Conservation (phyloP, 2,888 invertebrate species). For the Pseudococcus longispinus region DNA sequence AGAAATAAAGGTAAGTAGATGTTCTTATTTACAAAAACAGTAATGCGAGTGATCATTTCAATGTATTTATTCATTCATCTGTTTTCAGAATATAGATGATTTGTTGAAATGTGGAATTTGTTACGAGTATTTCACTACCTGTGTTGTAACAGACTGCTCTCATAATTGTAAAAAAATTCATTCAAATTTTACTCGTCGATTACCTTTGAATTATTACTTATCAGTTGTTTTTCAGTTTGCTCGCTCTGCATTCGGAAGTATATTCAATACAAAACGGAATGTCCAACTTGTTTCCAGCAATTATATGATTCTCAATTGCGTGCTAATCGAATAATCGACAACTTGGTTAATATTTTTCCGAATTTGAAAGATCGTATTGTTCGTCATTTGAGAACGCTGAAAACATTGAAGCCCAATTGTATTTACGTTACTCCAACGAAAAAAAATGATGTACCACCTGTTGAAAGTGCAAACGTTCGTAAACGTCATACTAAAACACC, state of each 20-base stretch:
- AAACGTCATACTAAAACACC: background rate
- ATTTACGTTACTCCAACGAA: background rate
- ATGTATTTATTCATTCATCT: background rate
- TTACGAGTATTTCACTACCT: slow-evolving; percentile 65
- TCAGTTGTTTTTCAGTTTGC: slow-evolving; percentile 64
- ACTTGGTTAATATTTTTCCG: slow-evolving; percentile 62
- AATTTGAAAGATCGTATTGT: slow-evolving; percentile 62
- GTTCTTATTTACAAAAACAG: background rate
- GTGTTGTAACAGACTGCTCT: slow-evolving; percentile 66
- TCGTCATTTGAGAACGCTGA: slow-evolving; percentile 60
- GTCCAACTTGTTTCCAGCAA: slow-evolving; percentile 65
- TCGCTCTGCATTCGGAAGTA: slow-evolving; percentile 66
- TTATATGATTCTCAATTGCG: slow-evolving; percentile 65
- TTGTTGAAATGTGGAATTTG: slow-evolving; percentile 66
- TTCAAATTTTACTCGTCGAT: background rate
- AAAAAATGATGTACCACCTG: background rate
- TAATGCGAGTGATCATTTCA: no score
- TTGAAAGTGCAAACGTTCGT: background rate
- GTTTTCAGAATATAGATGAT: slow-evolving; percentile 64
- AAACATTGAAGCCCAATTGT: slow-evolving; percentile 39
- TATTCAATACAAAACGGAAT: slow-evolving; percentile 65
- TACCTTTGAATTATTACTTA: background rate
- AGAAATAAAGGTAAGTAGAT: background rate
- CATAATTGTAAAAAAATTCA: slow-evolving; percentile 65
- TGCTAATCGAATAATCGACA: slow-evolving; percentile 65